Evolutionary conservation across 2,113 vertebrate species (phyloP).

Genomic region (Xenopus tropicalis): DNA sequence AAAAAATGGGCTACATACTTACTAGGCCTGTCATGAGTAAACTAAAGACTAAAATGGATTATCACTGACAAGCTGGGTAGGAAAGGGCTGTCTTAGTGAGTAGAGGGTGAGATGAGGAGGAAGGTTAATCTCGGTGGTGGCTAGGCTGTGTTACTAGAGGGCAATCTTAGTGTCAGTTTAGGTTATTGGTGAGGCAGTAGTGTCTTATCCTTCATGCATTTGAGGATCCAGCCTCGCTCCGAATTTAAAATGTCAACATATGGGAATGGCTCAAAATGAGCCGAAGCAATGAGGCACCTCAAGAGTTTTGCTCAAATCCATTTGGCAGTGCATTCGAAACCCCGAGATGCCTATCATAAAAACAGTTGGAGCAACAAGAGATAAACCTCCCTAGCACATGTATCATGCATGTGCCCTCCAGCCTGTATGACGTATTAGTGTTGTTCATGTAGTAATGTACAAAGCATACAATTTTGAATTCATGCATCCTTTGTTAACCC

Average conservation of each 20-base stretch:
- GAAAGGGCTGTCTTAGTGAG: no score
- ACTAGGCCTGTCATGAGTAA: no score
- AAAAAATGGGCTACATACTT: no score
- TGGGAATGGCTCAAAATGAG: conserved; percentile 7
- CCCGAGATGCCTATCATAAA: conserved; percentile 9
- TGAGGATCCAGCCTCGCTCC: conserved; percentile 8
- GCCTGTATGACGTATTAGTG: conserved; percentile 26
- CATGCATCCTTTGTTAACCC: conserved; percentile 26
- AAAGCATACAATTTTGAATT: conserved; percentile 22
- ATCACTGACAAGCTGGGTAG: background rate
- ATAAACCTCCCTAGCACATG: conserved; percentile 26
- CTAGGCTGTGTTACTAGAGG: no score
- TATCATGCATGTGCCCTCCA: conserved; percentile 31
- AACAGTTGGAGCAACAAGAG: conserved; percentile 16
- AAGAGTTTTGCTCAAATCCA: conserved; percentile 14
- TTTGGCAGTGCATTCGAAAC: conserved; percentile 3
- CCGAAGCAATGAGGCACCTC: conserved; percentile 10
- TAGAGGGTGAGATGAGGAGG: background rate
- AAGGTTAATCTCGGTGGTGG: no score
- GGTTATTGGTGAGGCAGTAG: background rate
- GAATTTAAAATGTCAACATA: conserved; percentile 12
- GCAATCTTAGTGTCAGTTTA: no score
- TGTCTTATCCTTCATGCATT: conserved; percentile 10
- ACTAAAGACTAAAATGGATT: no score
- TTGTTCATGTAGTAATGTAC: conserved; percentile 27